A percentile compares a stretch with the other conserved stretches of the same genome.
Evolutionary conservation across 2,113 vertebrate genomes (phyloP).

Genomic region (Hippolais icterina): DNA sequence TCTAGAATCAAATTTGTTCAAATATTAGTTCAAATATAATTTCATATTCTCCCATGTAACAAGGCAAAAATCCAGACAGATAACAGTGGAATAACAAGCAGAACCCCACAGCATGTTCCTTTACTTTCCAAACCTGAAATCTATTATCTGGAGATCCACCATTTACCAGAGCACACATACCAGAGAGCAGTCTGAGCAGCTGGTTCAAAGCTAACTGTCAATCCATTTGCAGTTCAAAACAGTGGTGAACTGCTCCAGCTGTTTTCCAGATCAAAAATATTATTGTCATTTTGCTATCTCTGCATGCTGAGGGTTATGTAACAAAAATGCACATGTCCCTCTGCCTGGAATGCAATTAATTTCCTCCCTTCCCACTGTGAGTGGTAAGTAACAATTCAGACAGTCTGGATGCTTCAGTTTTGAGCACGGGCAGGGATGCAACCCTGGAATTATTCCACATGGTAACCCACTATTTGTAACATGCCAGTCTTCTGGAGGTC

Average conservation of each 20-base stretch:
- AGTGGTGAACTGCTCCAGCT: conserved; percentile 37
- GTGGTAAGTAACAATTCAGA: conserved; percentile 36
- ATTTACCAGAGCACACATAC: neutral
- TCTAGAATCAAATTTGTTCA: neutral
- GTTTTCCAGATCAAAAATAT: conserved; percentile 52
- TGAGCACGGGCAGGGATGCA: neutral
- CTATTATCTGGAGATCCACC: neutral
- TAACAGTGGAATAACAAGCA: neutral
- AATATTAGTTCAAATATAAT: neutral
- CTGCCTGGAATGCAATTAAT: conserved; percentile 59
- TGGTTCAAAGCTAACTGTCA: conserved; percentile 10
- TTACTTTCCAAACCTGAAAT: neutral
- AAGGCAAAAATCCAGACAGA: neutral
- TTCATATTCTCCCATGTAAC: neutral
- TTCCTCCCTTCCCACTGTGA: conserved; percentile 41
- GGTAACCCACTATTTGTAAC: conserved; percentile 2
- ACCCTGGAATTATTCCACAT: neutral
- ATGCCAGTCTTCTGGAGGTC: neutral
- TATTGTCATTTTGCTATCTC: conserved; percentile 38
- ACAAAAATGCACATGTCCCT: conserved; percentile 47
- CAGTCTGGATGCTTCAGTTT: conserved; percentile 21
- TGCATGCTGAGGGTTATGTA: conserved; percentile 43
- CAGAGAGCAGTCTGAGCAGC: neutral
- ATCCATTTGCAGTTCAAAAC: conserved; percentile 28
- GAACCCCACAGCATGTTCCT: neutral